Evolutionary conservation across 2,888 invertebrate species (phyloP).

Genomic region (Dioctria rufipes): DNA sequence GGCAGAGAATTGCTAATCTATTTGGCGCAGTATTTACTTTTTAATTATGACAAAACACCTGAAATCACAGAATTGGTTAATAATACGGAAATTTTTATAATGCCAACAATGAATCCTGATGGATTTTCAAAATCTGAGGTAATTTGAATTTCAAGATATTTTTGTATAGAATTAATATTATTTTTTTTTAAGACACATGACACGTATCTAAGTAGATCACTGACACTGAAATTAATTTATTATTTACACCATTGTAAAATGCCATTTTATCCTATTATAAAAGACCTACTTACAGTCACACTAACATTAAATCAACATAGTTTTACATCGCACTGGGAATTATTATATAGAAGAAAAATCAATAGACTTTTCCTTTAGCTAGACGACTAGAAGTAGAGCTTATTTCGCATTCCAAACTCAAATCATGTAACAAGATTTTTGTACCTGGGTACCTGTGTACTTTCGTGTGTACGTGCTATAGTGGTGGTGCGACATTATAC

Average conservation of each 20-base stretch:
- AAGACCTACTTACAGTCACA: too few species aligned
- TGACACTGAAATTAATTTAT: too few species aligned
- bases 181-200: too few species aligned
- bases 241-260: too few species aligned
- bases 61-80: conserved; percentile 86
- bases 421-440: conserved; percentile 6
- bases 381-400: not conserved
- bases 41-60: conserved; percentile 80
- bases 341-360: conserved; percentile 5
- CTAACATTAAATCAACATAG: too few species aligned
- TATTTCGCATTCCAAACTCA: conserved; percentile 4
- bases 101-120: conserved; percentile 98
- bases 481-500: too few species aligned
- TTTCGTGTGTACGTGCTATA: too few species aligned
- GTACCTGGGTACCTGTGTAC: not conserved
- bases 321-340: too few species aligned
- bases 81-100: conserved; percentile 90
- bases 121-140: conserved; percentile 91
- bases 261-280: too few species aligned
- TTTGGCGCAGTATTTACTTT: conserved; percentile 86
- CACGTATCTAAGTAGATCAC: too few species aligned
- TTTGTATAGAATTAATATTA: too few species aligned
- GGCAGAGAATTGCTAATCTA: conserved; percentile 88
- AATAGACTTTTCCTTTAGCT: conserved; percentile 2
- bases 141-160: too few species aligned